A percentile compares a stretch with the other conserved stretches of the same genome.
These are phyloP conservation scores for Drosophila oshimai DNA, from an alignment of 1,140 invertebrate species.

Conservation along the genomic window DNA sequence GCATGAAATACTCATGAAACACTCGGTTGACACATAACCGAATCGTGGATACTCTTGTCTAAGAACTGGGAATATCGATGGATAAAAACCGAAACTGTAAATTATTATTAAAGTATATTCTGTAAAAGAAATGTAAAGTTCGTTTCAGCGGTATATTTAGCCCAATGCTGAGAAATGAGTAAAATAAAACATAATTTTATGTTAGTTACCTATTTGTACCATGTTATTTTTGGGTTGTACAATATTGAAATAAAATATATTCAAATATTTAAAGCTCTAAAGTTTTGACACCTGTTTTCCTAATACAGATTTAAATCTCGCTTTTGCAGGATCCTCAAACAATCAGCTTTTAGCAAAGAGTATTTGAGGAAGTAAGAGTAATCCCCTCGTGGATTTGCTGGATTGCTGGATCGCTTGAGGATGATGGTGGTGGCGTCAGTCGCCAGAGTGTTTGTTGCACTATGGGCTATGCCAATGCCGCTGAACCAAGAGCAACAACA, in stretches of 20 bases:
- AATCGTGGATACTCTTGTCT: neutral
- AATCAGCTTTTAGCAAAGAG: neutral
- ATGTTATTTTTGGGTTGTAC: no score
- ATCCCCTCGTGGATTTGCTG: conserved; percentile 23
- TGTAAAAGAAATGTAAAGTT: no score
- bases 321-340: neutral
- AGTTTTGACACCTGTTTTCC: neutral
- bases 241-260: no score
- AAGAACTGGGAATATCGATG: no score
- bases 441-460: conserved; percentile 29
- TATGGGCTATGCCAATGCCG: conserved; percentile 31
- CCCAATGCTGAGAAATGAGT: no score
- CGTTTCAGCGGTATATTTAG: no score
- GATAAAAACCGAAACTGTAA: no score
- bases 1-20: conserved; percentile 28
- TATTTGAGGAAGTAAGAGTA: neutral
- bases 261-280: no score
- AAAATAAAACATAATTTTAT: no score
- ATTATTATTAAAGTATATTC: no score
- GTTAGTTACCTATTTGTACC: no score
- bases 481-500: conserved; percentile 22
- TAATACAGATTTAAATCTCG: neutral
- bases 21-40: neutral
- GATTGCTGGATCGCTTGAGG: conserved; percentile 9
- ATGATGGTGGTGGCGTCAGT: conserved; percentile 33